phyloP scores from a whole-genome alignment of 2,888 invertebrate genomes.

The Rhaphigaster nebulosa region DNA sequence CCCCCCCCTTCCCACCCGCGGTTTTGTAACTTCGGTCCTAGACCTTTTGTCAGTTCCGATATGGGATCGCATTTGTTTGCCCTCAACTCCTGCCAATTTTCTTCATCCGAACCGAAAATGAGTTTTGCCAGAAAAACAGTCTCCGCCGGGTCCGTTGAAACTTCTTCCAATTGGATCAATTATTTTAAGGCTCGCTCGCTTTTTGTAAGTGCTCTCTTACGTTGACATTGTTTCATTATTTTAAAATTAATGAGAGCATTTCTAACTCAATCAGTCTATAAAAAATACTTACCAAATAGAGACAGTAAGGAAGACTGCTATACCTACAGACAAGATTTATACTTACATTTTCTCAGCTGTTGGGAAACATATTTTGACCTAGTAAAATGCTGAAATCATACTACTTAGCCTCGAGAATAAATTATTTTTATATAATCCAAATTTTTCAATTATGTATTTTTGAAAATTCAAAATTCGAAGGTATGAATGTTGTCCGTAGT shows the following conservation, averaged over 20 bases:
- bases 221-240: background rate
- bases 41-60: conserved; percentile 1
- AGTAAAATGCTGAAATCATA: too few relatives aligned
- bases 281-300: too few relatives aligned
- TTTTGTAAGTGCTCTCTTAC: background rate
- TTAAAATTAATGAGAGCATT: background rate
- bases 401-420: too few relatives aligned
- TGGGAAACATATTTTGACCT: too few relatives aligned
- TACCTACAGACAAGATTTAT: too few relatives aligned
- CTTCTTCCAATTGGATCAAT: background rate
- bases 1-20: background rate
- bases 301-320: too few relatives aligned
- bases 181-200: background rate
- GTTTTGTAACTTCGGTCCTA: background rate
- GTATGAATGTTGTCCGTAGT: too few relatives aligned
- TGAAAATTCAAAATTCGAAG: too few relatives aligned
- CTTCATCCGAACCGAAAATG: background rate
- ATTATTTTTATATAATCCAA: too few relatives aligned
- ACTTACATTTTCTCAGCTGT: too few relatives aligned
- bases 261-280: too few relatives aligned
- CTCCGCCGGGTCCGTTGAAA: background rate
- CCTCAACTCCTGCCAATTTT: conserved; percentile 16
- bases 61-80: conserved; percentile 41
- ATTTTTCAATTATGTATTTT: too few relatives aligned
- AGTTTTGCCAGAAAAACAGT: background rate